Conservation (phyloP, 2,888 invertebrate species). For the Panzeria rudis region DNA sequence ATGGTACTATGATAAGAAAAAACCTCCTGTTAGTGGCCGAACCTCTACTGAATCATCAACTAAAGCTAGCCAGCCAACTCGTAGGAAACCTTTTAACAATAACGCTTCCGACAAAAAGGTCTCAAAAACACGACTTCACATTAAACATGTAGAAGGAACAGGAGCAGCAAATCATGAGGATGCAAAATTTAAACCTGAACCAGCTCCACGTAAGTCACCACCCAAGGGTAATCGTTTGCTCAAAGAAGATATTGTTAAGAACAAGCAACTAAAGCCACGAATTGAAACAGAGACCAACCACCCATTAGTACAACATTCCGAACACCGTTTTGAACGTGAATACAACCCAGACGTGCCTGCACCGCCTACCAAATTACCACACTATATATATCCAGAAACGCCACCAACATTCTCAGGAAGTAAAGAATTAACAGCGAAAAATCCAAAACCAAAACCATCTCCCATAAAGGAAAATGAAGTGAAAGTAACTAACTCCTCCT, state of each 20-base stretch:
- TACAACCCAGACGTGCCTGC: conserved; percentile 81
- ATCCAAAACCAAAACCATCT: conserved; percentile 80
- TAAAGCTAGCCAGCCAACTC: conserved; percentile 75
- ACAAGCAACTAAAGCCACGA: conserved; percentile 84
- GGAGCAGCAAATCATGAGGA: conserved; percentile 81
- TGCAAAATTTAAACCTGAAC: conserved; percentile 83
- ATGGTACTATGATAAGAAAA: conserved; percentile 88
- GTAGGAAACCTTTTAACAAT: conserved; percentile 71
- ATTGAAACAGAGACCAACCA: conserved; percentile 86
- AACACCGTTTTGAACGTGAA: conserved; percentile 89
- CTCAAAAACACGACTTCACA: conserved; percentile 79
- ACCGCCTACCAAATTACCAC: conserved; percentile 87
- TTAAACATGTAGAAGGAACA: conserved; percentile 76
- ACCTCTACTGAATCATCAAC: conserved; percentile 78
- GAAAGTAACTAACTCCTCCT: conserved; percentile 78
- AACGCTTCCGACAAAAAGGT: conserved; percentile 77
- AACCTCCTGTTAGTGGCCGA: conserved; percentile 74
- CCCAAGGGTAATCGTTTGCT: conserved; percentile 81
- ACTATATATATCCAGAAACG: conserved; percentile 86
- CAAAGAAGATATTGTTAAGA: conserved; percentile 85
- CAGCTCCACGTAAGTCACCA: conserved; percentile 83
- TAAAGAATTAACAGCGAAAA: conserved; percentile 73
- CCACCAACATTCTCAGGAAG: conserved; percentile 82
- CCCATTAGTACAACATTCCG: conserved; percentile 90
- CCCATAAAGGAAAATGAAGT: conserved; percentile 83